Conservation (phyloP, 2,888 invertebrate genomes). For the Sipha maydis region DNA sequence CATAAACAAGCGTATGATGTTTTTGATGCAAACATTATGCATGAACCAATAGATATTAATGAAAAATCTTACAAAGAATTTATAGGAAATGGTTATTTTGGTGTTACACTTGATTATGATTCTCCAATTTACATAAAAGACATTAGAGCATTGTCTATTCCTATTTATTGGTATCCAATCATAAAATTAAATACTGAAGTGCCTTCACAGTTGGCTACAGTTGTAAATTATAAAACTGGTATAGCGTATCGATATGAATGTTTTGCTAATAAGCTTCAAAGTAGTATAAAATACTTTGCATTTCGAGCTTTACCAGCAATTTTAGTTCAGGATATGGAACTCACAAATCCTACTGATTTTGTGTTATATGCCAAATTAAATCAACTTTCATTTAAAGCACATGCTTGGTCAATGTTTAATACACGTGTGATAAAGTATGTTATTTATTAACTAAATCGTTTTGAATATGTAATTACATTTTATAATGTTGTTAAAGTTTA, state of each 20-base stretch:
- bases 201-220: constrained; percentile 74
- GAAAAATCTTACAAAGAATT: constrained; percentile 67
- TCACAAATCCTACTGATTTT: constrained; percentile 78
- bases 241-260: constrained; percentile 74
- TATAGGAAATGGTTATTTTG: constrained; percentile 80
- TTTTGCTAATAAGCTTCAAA: constrained; percentile 73
- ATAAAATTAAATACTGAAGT: constrained; percentile 70
- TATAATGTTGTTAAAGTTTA: neutral
- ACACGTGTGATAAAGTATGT: constrained; percentile 70
- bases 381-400: constrained; percentile 70
- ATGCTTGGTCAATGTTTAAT: constrained; percentile 73
- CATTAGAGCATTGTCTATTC: constrained; percentile 75
- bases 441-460: constrained; percentile 5
- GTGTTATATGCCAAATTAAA: constrained; percentile 73
- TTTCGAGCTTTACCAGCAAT: constrained; percentile 82
- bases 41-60: constrained; percentile 6
- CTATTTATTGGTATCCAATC: constrained; percentile 77
- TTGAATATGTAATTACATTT: constrained; percentile 1
- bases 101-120: constrained; percentile 74
- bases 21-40: constrained; percentile 59
- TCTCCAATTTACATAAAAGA: constrained; percentile 76
- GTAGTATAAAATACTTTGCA: constrained; percentile 79
- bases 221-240: constrained; percentile 71
- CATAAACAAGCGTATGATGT: constrained; percentile 50
- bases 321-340: constrained; percentile 82